A percentile compares a stretch with the other conserved stretches of the same genome.
Conservation (phyloP, 2,888 invertebrate species). For the Lithodes maja region DNA sequence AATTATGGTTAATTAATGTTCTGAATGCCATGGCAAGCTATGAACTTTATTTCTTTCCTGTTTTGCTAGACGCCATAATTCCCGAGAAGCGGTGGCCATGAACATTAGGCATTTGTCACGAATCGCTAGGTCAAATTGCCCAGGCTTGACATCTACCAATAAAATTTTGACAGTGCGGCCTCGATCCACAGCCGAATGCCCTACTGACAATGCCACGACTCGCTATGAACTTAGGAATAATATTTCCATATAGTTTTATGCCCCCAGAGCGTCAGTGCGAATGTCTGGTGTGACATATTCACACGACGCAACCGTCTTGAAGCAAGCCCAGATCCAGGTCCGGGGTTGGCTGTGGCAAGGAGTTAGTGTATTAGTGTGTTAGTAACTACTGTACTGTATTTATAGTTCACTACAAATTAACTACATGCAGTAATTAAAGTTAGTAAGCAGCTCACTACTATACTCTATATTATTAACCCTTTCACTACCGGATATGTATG, state of each 20-base stretch:
- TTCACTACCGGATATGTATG: too few species aligned
- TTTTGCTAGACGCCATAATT: too few species aligned
- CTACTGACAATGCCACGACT: too few species aligned
- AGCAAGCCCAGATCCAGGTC: slow-evolving; percentile 90
- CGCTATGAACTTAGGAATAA: too few species aligned
- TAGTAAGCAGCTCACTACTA: too few species aligned
- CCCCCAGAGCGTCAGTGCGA: slow-evolving; percentile 8
- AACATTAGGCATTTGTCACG: too few species aligned
- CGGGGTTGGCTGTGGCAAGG: slow-evolving; percentile 81
- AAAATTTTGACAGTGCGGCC: too few species aligned
- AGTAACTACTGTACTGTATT: neutral
- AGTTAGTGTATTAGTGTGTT: slow-evolving; percentile 70
- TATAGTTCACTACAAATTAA: neutral
- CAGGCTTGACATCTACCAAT: too few species aligned
- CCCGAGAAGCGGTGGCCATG: too few species aligned
- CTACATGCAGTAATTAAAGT: neutral
- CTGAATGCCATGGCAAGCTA: neutral
- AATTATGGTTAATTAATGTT: too few species aligned
- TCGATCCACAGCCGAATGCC: too few species aligned
- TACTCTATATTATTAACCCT: neutral
- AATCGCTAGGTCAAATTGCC: too few species aligned
- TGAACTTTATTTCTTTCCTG: neutral
- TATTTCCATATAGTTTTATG: neutral
- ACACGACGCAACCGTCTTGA: slow-evolving; percentile 82
- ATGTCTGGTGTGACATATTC: slow-evolving; percentile 71